phyloP scores from a whole-genome alignment of 2,888 invertebrate species.

The Pegoplata infirma region DNA sequence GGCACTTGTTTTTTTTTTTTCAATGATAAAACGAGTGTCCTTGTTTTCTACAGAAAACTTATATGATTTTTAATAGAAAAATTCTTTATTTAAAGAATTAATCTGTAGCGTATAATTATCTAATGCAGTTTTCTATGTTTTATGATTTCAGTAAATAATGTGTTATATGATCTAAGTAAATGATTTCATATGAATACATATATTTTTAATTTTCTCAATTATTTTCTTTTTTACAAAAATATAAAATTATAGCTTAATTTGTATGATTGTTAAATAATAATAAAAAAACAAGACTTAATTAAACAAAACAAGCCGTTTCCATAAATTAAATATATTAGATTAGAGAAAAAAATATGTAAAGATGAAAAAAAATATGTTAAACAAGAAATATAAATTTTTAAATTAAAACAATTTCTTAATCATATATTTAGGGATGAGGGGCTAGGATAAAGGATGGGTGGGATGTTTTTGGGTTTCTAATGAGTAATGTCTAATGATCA shows the following conservation, averaged over 20 bases:
- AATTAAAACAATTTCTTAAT: constrained; percentile 22
- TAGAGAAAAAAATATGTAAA: neutral
- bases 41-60: too few relatives aligned
- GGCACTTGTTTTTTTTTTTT: too few relatives aligned
- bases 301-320: neutral
- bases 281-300: neutral
- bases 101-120: too few relatives aligned
- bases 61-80: too few relatives aligned
- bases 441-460: constrained; percentile 14
- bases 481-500: neutral
- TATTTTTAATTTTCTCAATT: neutral
- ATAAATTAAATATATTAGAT: neutral
- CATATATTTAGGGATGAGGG: constrained; percentile 22
- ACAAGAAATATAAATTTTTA: neutral
- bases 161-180: too few relatives aligned
- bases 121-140: too few relatives aligned
- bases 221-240: constrained; percentile 20
- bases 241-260: constrained; percentile 18
- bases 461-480: neutral
- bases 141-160: too few relatives aligned
- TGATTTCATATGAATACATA: neutral
- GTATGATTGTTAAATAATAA: constrained; percentile 7
- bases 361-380: neutral
- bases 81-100: too few relatives aligned
- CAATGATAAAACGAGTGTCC: too few relatives aligned